A percentile compares a stretch with the other conserved stretches of the same genome.
Conservation (phyloP, 2,797 vertebrate species). For the Enteromius trimaculatus region DNA sequence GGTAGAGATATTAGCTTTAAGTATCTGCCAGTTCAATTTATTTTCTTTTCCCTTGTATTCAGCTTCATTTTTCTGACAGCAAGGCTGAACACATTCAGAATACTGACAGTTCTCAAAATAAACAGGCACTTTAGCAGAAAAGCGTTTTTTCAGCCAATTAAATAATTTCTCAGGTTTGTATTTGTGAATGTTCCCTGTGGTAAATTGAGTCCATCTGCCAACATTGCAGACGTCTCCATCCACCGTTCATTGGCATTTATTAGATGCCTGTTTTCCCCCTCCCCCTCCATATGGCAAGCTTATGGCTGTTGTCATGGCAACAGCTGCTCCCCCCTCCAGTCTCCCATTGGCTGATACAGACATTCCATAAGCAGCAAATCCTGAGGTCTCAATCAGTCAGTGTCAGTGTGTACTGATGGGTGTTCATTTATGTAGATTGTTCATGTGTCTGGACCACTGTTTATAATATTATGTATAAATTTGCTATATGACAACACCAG, state of each 20-base stretch:
- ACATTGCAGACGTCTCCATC: constrained; percentile 42
- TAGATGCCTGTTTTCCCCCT: constrained; percentile 45
- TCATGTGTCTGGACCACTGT: background rate
- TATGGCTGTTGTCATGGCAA: constrained; percentile 61
- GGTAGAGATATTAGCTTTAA: background rate
- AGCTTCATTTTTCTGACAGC: background rate
- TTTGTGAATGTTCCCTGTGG: constrained; percentile 10
- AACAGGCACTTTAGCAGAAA: background rate
- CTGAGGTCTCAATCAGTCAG: constrained; percentile 31
- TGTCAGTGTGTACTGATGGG: constrained; percentile 7
- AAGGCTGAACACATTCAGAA: background rate
- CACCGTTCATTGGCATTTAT: constrained; percentile 28
- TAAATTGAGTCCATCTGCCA: constrained; percentile 22
- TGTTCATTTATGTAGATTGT: background rate
- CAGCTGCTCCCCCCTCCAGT: constrained; percentile 34
- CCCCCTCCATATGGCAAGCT: constrained; percentile 47
- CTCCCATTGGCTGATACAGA: constrained; percentile 48
- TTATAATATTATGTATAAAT: background rate
- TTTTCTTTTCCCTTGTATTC: background rate
- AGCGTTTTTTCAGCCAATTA: background rate
- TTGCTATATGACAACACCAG: background rate
- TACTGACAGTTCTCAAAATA: background rate
- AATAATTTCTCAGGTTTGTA: constrained; percentile 2
- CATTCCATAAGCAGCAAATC: constrained; percentile 50
- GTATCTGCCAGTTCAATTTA: background rate